Base-by-base conservation (phyloP, 2,888 invertebrate genomes). In the Eilema caniola region DNA sequence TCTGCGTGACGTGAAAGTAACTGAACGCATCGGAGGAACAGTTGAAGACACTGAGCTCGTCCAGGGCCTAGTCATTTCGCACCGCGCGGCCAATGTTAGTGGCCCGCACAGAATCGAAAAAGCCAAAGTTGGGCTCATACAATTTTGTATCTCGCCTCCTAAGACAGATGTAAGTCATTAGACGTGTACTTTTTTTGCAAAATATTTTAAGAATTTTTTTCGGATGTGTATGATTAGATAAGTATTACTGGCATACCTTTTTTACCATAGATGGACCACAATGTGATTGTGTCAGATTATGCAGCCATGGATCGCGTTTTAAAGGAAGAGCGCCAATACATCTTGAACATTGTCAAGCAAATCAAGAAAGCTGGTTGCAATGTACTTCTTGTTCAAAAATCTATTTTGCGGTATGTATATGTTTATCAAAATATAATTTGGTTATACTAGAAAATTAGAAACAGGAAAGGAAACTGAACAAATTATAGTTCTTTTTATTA, bases 281-380 rank as follows among this genome's bases (percentile, higher is more conserved):
- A 97, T 89, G 97, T 98, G 4, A 96, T 99, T 83, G 99, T 99
- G 28, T 98, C 99, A 0, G 99, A 99, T 92, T 99, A 99, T 92
- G 97, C 99, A n/a, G 99, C 99, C 66, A 99, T 99, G 99, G 99
- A 99, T 92, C 97, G 99, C 72, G 99, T 99, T 0, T 93, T 99
- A 73, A 98, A 99, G 88, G 99, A 99, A 92, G 99, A 99, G 92
- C 97, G 99, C 67, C 97, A 98, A 68, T 99, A 99, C 92, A 99
- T 99, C 84, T 96, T 99, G 71, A 99, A 99, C 88, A 99, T 99
- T 87, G 98, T 99, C 8, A 99, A 99, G 92, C 99, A 99, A 92
- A 98, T 99, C 80, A 99, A 99, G 93, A 99, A 99, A 89, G 97
- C 99, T 72, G 99, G 99, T 3, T 99, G 99, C 95, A 99, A 98